Evolutionary conservation across 2,797 vertebrate genomes (phyloP).

Genomic region (Argyrosomus regius): DNA sequence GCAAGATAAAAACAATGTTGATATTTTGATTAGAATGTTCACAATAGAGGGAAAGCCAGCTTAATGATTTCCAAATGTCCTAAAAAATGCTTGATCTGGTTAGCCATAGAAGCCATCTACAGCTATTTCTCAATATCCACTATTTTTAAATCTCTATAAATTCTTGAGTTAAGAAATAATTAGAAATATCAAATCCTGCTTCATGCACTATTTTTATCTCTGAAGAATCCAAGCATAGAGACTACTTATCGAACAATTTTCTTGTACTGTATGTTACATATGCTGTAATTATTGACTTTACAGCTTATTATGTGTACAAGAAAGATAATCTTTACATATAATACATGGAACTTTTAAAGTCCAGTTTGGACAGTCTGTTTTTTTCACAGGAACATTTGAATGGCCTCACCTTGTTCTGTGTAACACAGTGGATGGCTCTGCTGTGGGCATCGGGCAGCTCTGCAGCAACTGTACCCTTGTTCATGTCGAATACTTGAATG

Average conservation of each 20-base stretch:
- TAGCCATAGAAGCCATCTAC: not conserved
- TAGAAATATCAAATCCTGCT: not conserved
- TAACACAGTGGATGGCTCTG: slow-evolving; percentile 89
- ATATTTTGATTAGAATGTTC: not conserved
- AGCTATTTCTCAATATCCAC: not conserved
- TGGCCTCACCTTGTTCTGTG: slow-evolving; percentile 90
- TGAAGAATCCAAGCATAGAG: not conserved
- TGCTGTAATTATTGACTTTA: not conserved
- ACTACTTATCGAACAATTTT: not conserved
- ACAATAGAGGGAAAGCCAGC: not conserved
- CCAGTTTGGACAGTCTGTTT: not conserved
- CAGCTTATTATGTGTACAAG: not conserved
- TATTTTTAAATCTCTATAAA: not conserved
- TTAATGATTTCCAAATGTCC: not conserved
- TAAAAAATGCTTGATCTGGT: not conserved
- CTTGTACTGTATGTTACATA: not conserved
- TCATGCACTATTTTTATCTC: not conserved
- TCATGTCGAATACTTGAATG: slow-evolving; percentile 92
- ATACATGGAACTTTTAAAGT: not conserved
- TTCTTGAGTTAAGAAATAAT: slow-evolving; percentile 6
- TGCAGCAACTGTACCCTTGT: slow-evolving; percentile 82
- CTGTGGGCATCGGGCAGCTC: slow-evolving; percentile 87
- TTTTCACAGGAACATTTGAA: not conserved
- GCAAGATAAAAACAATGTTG: not conserved
- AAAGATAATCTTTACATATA: not conserved